A percentile compares a stretch with the other conserved stretches of the same genome.
phyloP scores from a whole-genome alignment of 2,888 invertebrate genomes.

The Arrhopalites spinosus region DNA sequence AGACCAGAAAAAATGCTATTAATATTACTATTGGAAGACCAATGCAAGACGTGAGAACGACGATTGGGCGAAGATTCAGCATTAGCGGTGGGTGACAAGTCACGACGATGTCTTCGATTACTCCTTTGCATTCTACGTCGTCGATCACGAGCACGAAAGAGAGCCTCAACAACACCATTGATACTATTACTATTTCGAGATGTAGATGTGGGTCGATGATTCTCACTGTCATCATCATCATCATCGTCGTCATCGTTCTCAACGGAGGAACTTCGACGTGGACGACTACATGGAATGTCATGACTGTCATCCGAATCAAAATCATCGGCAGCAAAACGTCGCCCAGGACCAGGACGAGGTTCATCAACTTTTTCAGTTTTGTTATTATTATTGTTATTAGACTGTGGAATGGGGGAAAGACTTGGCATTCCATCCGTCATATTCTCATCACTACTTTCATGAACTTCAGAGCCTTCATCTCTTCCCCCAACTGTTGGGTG shows the following conservation, averaged over 20 bases:
- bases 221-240: not conserved
- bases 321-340: not conserved
- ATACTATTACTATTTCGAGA: not conserved
- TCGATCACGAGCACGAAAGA: not conserved
- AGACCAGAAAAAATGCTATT: not conserved
- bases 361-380: not conserved
- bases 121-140: not conserved
- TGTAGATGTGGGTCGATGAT: not conserved
- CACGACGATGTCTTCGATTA: not conserved
- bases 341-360: no score
- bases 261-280: not conserved
- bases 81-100: not conserved
- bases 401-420: constrained; percentile 15
- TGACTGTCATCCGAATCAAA: not conserved
- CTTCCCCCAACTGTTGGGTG: not conserved
- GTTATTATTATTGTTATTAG: not conserved
- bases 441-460: not conserved
- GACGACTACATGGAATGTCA: constrained; percentile 3
- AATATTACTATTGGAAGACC: not conserved
- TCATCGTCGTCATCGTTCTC: not conserved
- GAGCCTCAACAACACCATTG: not conserved
- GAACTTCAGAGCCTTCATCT: not conserved
- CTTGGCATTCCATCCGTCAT: not conserved
- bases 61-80: not conserved
- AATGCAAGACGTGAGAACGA: not conserved